Base-by-base conservation (phyloP, 2,113 vertebrate genomes). In the Chlorocebus sabaeus region DNA sequence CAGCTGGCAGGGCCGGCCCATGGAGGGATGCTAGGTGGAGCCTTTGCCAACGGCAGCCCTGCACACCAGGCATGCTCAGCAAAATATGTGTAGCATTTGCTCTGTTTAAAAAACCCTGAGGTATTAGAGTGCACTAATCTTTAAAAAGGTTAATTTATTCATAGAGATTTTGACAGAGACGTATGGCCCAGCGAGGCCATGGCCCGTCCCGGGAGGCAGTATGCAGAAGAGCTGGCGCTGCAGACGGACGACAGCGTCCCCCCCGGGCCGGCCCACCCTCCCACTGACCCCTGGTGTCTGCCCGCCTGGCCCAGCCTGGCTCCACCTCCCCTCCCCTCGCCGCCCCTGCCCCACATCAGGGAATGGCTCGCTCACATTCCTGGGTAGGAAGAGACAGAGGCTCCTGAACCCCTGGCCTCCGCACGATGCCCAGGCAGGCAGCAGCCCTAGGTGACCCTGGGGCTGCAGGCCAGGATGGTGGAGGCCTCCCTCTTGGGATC, bases 111-210 rank as follows among this genome's bases (percentile, higher is more conserved):
- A 99, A 99, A 99, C 99, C 99, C 99, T 97, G 99, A 99, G 99
- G 99, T 99, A 99, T 99, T 99, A 99, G 99, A 99, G 99, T 99
- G 99, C 99, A 99, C 99, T 99, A 99, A 99, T 99, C 99, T 99
- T 99, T 99, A 99, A 99, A 99, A 99, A 99, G 99, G 99, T 99
- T 99, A 99, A 99, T 99, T 99, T 99, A 99, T 99, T 99, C 99
- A 99, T 99, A 99, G 99, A 99, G 99, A 99, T 99, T 99, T 99
- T 99, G 99, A 99, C 99, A 99, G 99, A 99, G 99, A 99, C 99
- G 99, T 99, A 99, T 99, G 99, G 99, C 99, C 96, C 57, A 97
- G 98, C 98, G 98, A 96, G 97, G 99, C 99, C 98, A 95, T 98
- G 99, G 99, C 99, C 99, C 99, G 99, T 99, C 99, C 99, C 99